These are phyloP conservation scores for Drosophila niveifrons DNA, from an alignment of 2,888 invertebrate species.

Conservation along the genomic window DNA sequence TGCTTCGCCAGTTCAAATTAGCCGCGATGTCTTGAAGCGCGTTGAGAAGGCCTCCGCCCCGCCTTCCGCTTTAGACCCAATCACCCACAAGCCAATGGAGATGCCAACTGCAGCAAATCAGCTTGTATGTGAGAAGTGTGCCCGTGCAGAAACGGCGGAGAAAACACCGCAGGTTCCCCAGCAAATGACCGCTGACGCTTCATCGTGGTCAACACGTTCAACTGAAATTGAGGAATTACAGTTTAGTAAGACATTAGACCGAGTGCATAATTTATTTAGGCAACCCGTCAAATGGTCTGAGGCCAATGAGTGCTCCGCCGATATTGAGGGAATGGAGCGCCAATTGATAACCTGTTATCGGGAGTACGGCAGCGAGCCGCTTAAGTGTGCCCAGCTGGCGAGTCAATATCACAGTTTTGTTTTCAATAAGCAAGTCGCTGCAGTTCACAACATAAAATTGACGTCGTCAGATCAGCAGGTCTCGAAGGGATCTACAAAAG, in stretches of 20 bases:
- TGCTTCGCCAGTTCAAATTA: constrained; percentile 51
- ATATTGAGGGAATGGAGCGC: constrained; percentile 56
- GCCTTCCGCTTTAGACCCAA: too few relatives aligned
- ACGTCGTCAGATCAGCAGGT: constrained; percentile 8
- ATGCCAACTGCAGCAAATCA: neutral
- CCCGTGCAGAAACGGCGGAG: neutral
- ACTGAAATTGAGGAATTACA: constrained; percentile 62
- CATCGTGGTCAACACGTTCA: constrained; percentile 46
- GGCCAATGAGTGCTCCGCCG: constrained; percentile 42
- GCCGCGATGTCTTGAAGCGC: constrained; percentile 61
- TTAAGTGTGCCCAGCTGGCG: constrained; percentile 60
- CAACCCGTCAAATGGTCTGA: constrained; percentile 53
- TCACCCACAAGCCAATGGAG: neutral
- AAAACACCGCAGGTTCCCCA: constrained; percentile 1
- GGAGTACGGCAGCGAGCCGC: constrained; percentile 48
- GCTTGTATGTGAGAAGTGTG: constrained; percentile 34
- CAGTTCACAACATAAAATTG: constrained; percentile 26
- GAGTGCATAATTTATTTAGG: constrained; percentile 57
- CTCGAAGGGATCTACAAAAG: constrained; percentile 1
- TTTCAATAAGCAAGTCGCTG: constrained; percentile 54
- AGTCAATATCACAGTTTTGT: constrained; percentile 62
- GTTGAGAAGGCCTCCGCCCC: constrained; percentile 41
- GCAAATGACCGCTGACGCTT: constrained; percentile 13
- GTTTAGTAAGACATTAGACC: constrained; percentile 56
- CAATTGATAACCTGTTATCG: constrained; percentile 58